Base-by-base conservation (phyloP, 2,797 vertebrate species). In the Epinephelus awoara region DNA sequence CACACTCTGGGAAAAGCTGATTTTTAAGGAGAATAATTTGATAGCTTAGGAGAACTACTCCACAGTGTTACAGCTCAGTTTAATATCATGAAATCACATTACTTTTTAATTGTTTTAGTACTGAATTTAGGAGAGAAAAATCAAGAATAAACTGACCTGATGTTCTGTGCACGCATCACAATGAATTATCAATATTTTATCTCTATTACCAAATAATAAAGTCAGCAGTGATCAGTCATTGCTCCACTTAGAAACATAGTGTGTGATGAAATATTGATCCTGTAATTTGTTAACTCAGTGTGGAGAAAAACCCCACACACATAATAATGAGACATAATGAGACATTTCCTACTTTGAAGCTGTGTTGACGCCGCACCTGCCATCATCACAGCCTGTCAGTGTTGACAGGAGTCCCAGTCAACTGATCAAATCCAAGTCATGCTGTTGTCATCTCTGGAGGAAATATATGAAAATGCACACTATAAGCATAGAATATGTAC, bases 261-360 rank as follows among this genome's bases (percentile, higher is more conserved):
- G 6, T 50, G 63, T 25, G 62, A 67, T 10, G 21, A 51, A 29
- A 27, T 7, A 54, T 23, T 3, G 42, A 59, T 4, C 6, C 27
- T 29, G 27, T 29, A 29, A 29, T 29, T 6, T 29, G 5, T 52
- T 23, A 4, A 0, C 23, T 64, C 11, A 18, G 10, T 19, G 18
- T n/a, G 21, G 38, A 40, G 23, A 42, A 38, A 50, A 29, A 18
- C 2, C 15, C 15, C 27, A 29, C 27, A 6, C 27, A 29, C n/a
- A n/a, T n/a, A n/a, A n/a, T 46, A 62, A 34, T 6, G 11, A 59
- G 59, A 67, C 12, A 10, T 46, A 62, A 34, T 6, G 11, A 59
- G 59, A 67, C 12, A 10, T 1, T 3, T 55, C 70, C 66, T 25
- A 62, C 71, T 15, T 72, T 62, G 54, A n/a, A 44, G 65, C 3